phyloP scores from a whole-genome alignment of 2,113 vertebrate genomes.

The Chlamydotis undulata region DNA sequence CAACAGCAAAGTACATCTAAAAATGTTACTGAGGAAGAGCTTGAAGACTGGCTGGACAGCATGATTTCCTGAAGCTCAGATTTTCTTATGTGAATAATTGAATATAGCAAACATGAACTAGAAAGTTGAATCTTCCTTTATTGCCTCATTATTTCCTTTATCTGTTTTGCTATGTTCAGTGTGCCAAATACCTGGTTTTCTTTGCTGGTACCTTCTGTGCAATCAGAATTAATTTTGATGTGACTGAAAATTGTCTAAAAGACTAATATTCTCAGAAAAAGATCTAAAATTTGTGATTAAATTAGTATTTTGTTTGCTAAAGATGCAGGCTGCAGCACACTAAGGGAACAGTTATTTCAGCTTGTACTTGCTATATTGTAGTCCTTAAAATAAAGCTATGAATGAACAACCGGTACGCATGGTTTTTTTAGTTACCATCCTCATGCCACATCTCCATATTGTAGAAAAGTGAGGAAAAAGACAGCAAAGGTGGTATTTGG shows the following conservation, averaged over 20 bases:
- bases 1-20: slow-evolving; percentile 47
- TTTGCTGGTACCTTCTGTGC: not conserved
- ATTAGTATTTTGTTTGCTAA: not conserved
- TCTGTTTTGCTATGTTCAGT: not conserved
- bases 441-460: not conserved
- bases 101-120: not conserved
- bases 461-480: not conserved
- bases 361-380: not conserved
- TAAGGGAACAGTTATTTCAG: not conserved
- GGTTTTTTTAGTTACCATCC: not conserved
- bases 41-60: slow-evolving; percentile 97
- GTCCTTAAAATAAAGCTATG: slow-evolving; percentile 55
- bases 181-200: not conserved
- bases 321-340: not conserved
- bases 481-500: not conserved
- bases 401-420: not conserved
- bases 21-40: slow-evolving; percentile 87
- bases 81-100: not conserved
- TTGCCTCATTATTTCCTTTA: not conserved
- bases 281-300: not conserved
- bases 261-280: not conserved
- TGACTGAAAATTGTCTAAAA: not conserved
- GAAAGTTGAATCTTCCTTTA: not conserved
- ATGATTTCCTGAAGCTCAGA: slow-evolving; percentile 80
- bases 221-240: not conserved